A percentile compares a stretch with the other conserved stretches of the same genome.
Evolutionary conservation across 2,797 vertebrate genomes (phyloP).

Genomic region (Lerista edwardsae): DNA sequence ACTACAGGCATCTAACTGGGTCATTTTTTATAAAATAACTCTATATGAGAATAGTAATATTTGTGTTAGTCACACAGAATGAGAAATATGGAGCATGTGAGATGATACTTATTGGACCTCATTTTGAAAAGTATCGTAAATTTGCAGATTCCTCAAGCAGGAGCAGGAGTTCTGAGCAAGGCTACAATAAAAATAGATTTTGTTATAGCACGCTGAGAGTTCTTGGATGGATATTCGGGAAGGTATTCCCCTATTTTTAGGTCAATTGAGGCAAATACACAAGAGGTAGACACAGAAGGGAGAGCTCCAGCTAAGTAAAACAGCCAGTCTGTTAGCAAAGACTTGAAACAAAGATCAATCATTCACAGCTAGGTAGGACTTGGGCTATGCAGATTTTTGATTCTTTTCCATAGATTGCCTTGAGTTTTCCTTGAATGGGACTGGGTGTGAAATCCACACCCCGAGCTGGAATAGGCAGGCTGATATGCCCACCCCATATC

Average conservation of each 20-base stretch:
- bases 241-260: background rate
- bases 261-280: background rate
- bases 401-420: no score
- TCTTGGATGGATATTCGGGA: background rate
- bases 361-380: background rate
- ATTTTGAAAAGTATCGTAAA: background rate
- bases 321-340: background rate
- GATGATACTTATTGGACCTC: background rate
- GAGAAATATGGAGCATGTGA: background rate
- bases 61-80: background rate
- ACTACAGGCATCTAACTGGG: background rate
- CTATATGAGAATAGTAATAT: background rate
- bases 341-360: background rate
- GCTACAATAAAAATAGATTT: background rate
- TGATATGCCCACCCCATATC: no score
- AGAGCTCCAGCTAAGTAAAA: background rate
- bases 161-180: background rate
- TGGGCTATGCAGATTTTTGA: background rate
- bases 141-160: background rate
- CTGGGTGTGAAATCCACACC: no score
- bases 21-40: background rate
- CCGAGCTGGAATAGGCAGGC: no score
- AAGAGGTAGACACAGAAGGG: background rate
- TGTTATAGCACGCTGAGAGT: background rate
- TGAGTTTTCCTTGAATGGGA: background rate